Evolutionary conservation across 1,140 invertebrate species (phyloP), one percentile per base, ranked within the genome.

Genomic region (Limonius californicus): DNA sequence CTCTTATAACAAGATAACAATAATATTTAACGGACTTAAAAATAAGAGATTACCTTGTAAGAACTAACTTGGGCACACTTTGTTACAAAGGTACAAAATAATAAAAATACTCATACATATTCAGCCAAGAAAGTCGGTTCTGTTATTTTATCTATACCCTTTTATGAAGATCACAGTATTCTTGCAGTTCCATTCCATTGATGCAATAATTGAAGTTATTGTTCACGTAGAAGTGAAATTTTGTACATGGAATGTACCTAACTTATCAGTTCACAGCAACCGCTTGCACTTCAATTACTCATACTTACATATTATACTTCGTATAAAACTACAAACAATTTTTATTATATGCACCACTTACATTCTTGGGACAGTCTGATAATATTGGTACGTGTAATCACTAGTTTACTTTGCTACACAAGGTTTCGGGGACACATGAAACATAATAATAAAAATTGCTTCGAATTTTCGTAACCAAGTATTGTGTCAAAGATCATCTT

Each of bases 151-250:
- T 32, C 21, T 32, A 55, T 55, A 55, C 53, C 53, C 53, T 55
- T 55, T 50, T 55, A 55, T 67, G 66, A 68, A 68, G 66, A 70
- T 70, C 69, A 70, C 69, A 70, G 69, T 67, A 64, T 68, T 62
- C 62, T 68, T 63, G 61, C 69, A 67, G 64, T 64, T n/a, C 62
- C 68, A 63, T 68, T 63, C 61, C 65, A 61, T 30, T 50, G 2
- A 50, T 50, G n/a, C 45, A 50, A 50, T 21, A 19, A 21, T 45
- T 15, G 42, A 18, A n/a, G 12, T 45, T 45, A 45, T 27, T 27
- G 23, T 27, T 27, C 23, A 27, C 23, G 45, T 58, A 58, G 14
- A 39, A 58, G 53, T 45, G 20, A 45, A 18, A 20, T 57, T 56
- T 62, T 57, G 15, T 45, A 62, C 55, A 62, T 57, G 61, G 54